Conservation (phyloP, 2,888 invertebrate species). For the Dasypogon diadema region DNA sequence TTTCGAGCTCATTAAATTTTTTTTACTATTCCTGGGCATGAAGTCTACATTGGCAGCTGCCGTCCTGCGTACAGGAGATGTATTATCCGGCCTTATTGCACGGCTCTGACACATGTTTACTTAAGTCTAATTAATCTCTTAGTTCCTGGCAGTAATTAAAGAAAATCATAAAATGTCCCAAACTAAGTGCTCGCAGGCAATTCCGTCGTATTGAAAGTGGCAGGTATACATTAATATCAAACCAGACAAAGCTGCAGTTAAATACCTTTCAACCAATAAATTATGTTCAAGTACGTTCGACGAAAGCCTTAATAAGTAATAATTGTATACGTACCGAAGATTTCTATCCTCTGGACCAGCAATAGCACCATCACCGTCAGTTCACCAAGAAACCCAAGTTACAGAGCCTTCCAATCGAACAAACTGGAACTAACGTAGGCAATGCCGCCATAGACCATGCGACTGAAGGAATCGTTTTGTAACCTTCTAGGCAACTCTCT, state of each 20-base stretch:
- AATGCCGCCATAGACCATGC: conserved; percentile 26
- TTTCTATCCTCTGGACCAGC: conserved; percentile 40
- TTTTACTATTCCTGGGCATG: not conserved
- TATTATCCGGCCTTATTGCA: not conserved
- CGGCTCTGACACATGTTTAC: conserved; percentile 34
- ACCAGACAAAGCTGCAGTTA: conserved; percentile 46
- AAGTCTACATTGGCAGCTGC: not conserved
- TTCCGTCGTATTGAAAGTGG: conserved; percentile 27
- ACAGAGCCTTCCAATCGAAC: conserved; percentile 23
- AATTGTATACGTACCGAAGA: conserved; percentile 48
- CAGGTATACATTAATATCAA: conserved; percentile 36
- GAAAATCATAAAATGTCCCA: conserved; percentile 48
- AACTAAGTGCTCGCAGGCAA: conserved; percentile 36
- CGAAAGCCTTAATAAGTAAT: conserved; percentile 50
- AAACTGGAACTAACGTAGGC: conserved; percentile 31
- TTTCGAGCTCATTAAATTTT: not conserved
- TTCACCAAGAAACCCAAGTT: conserved; percentile 13
- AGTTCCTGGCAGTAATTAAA: conserved; percentile 45
- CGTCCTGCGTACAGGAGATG: not conserved
- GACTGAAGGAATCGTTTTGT: conserved; percentile 31
- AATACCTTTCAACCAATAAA: conserved; percentile 46
- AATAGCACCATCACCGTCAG: conserved; percentile 30
- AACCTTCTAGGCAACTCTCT: conserved; percentile 37
- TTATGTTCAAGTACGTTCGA: conserved; percentile 41
- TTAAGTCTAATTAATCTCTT: conserved; percentile 43